These are phyloP conservation scores for Dromiciops gliroides DNA, from an alignment of 2,113 vertebrate genomes.

Conservation along the genomic window DNA sequence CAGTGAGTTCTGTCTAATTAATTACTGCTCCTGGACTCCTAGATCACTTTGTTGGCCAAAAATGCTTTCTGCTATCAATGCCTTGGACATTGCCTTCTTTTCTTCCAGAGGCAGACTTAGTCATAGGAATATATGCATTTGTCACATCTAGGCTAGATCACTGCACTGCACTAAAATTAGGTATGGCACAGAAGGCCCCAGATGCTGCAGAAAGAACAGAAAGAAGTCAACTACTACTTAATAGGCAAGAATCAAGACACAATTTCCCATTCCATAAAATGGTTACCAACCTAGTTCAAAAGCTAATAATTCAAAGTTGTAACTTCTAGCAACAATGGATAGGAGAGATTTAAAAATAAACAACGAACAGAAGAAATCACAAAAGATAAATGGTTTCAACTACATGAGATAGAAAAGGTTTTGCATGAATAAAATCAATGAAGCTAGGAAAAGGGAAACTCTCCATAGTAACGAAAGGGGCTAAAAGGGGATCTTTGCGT, in stretches of 20 bases:
- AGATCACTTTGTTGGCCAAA: not conserved
- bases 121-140: not conserved
- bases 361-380: not conserved
- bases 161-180: not conserved
- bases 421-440: not conserved
- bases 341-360: not conserved
- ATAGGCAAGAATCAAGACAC: constrained; percentile 13
- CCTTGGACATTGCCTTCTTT: not conserved
- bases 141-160: not conserved
- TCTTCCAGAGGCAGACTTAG: constrained; percentile 8
- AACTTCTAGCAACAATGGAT: not conserved
- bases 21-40: not conserved
- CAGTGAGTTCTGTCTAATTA: not conserved
- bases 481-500: not conserved
- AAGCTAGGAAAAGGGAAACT: not conserved
- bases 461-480: not conserved
- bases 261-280: not conserved
- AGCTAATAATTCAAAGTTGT: constrained; percentile 11
- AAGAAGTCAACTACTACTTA: not conserved
- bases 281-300: not conserved
- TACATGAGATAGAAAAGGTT: not conserved
- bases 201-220: not conserved
- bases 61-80: not conserved
- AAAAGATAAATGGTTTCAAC: not conserved
- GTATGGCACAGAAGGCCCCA: not conserved